Evolutionary conservation across 2,888 invertebrate genomes (phyloP).

Genomic region (Nephrotoma guestfalica): DNA sequence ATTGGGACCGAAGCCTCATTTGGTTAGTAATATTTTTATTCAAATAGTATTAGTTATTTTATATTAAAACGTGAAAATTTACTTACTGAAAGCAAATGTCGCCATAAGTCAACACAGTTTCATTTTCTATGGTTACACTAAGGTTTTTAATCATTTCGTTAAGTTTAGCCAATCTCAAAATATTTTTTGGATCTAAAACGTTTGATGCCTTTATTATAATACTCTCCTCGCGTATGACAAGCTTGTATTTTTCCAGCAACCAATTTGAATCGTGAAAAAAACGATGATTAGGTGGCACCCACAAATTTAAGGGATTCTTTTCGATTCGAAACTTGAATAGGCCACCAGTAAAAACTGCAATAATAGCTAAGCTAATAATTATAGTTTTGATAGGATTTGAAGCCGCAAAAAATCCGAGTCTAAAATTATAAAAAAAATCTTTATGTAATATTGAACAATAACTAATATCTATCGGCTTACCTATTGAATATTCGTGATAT

Average conservation of each 20-base stretch:
- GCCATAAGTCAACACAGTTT: constrained; percentile 10
- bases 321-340: constrained; percentile 43
- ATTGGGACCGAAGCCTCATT: too few relatives aligned
- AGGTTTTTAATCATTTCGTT: constrained; percentile 36
- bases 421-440: background rate
- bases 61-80: background rate
- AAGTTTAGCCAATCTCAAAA: constrained; percentile 38
- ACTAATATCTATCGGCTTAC: background rate
- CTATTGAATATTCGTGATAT: background rate
- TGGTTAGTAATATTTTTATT: too few relatives aligned
- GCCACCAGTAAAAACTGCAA: background rate
- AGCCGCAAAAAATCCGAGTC: background rate
- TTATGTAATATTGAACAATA: background rate
- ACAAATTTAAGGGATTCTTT: constrained; percentile 58
- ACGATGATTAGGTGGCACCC: constrained; percentile 39
- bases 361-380: background rate
- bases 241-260: constrained; percentile 51
- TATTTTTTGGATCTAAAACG: constrained; percentile 45
- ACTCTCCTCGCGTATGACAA: constrained; percentile 44
- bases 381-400: background rate
- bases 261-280: constrained; percentile 56
- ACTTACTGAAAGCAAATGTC: constrained; percentile 14
- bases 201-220: constrained; percentile 49
- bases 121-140: constrained; percentile 24
- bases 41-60: too few relatives aligned